Percentiles rank a stretch among this genome's conserved stretches.
Evolutionary conservation across 2,888 invertebrate species (phyloP).

Genomic region (Dorcus parallelipipedus): DNA sequence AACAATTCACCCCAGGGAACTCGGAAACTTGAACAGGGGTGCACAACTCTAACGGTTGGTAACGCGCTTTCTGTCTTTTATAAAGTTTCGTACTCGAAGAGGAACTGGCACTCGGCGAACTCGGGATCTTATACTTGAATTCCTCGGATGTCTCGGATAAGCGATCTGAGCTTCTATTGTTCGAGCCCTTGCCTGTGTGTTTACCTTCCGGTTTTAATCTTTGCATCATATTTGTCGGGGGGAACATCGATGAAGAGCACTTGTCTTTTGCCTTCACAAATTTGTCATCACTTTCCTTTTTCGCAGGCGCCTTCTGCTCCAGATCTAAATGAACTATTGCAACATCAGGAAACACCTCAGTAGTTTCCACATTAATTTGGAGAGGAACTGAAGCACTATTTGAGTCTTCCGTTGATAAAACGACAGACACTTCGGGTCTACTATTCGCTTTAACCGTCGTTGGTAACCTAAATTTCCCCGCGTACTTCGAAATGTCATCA

Average conservation of each 20-base stretch:
- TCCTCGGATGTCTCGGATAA: slow-evolving; percentile 35
- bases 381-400: slow-evolving; percentile 53
- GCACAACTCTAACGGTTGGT: slow-evolving; percentile 32
- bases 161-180: slow-evolving; percentile 21
- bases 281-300: too few species aligned
- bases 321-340: too few species aligned
- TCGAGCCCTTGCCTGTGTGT: slow-evolving; percentile 14
- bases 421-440: not conserved
- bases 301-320: too few species aligned
- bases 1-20: slow-evolving; percentile 33
- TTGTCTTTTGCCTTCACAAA: slow-evolving; percentile 11
- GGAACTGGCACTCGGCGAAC: slow-evolving; percentile 48
- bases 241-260: slow-evolving; percentile 37
- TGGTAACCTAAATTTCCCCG: slow-evolving; percentile 37
- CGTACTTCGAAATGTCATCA: slow-evolving; percentile 36
- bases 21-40: slow-evolving; percentile 37
- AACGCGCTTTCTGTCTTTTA: slow-evolving; percentile 39
- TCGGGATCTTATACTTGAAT: slow-evolving; percentile 46
- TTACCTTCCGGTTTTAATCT: slow-evolving; percentile 50
- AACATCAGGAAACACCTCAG: slow-evolving; percentile 24
- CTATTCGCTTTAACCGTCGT: slow-evolving; percentile 30
- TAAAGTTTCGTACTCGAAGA: slow-evolving; percentile 46
- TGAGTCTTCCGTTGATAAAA: slow-evolving; percentile 35
- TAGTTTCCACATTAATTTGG: slow-evolving; percentile 54
- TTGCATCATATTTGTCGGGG: slow-evolving; percentile 57